Conservation (phyloP, 2,888 invertebrate genomes). For the Lasioglossum villosulum region DNA sequence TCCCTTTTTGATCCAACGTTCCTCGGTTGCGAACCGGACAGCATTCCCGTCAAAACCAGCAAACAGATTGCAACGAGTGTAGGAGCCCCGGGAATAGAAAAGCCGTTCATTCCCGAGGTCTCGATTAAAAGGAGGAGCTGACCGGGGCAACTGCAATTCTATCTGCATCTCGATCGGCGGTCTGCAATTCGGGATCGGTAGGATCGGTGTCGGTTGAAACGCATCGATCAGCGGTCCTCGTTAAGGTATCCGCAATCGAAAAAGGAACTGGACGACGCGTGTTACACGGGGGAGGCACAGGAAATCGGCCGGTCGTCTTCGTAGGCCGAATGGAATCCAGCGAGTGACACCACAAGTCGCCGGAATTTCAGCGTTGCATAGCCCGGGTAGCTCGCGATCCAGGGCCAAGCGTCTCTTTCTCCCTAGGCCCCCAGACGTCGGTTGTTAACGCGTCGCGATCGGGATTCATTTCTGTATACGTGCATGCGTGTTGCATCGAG, state of each 20-base stretch:
- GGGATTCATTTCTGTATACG: constrained; percentile 59
- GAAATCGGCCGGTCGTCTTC: constrained; percentile 65
- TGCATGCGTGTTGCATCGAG: constrained; percentile 54
- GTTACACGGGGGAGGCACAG: constrained; percentile 48
- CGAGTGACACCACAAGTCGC: constrained; percentile 75
- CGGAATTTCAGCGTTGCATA: constrained; percentile 77
- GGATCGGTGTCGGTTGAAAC: constrained; percentile 20
- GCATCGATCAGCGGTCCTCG: constrained; percentile 47
- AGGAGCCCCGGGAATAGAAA: constrained; percentile 38
- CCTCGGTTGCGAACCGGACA: not conserved
- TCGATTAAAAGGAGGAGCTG: constrained; percentile 23
- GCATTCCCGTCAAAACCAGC: not conserved
- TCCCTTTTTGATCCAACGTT: not conserved
- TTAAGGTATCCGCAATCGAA: constrained; percentile 43
- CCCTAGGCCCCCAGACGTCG: constrained; percentile 20
- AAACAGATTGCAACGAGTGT: constrained; percentile 9
- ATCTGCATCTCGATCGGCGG: constrained; percentile 43
- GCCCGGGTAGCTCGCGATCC: constrained; percentile 72
- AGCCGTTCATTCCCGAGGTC: not conserved
- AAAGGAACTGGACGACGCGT: constrained; percentile 16
- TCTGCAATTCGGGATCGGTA: constrained; percentile 1
- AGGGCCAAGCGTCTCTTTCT: constrained; percentile 58
- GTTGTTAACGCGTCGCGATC: constrained; percentile 56
- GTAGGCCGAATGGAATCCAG: constrained; percentile 70
- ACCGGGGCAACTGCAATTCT: not conserved